Percentiles rank a stretch among this genome's conserved stretches.
Evolutionary conservation across 2,888 invertebrate genomes (phyloP).

Genomic region (Pandemis heparana): DNA sequence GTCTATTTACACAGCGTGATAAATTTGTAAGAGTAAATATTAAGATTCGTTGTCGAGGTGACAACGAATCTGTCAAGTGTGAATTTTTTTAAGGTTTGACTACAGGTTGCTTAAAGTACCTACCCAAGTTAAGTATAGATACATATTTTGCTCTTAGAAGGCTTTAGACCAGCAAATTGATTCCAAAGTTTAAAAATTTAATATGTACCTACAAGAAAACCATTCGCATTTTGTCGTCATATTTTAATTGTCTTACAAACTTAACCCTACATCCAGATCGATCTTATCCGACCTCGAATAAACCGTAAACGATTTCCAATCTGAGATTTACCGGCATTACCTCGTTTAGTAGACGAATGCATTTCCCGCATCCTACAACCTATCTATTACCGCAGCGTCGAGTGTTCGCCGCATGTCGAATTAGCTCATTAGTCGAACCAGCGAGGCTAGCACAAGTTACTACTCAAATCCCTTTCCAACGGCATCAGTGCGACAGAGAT

Average conservation of each 20-base stretch:
- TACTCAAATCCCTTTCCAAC: background rate
- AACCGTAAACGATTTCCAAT: slow-evolving; percentile 20
- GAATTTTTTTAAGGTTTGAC: too few relatives aligned
- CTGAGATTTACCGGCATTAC: slow-evolving; percentile 10
- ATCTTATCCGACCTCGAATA: slow-evolving; percentile 11
- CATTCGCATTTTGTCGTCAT: too few relatives aligned
- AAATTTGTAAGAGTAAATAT: too few relatives aligned
- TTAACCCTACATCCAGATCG: background rate
- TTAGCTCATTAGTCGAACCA: slow-evolving; percentile 69
- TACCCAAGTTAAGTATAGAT: too few relatives aligned
- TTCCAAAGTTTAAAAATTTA: too few relatives aligned
- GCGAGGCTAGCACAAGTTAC: slow-evolving; percentile 45
- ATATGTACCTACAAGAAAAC: too few relatives aligned
- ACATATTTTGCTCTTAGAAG: too few relatives aligned
- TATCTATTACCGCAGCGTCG: slow-evolving; percentile 22
- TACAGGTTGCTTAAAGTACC: too few relatives aligned
- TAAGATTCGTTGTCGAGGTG: background rate
- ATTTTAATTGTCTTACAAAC: slow-evolving; percentile 1
- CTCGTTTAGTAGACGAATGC: slow-evolving; percentile 46
- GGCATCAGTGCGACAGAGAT: background rate
- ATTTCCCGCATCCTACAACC: slow-evolving; percentile 56
- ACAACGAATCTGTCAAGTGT: too few relatives aligned
- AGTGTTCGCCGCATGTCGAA: slow-evolving; percentile 63
- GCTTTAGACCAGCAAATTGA: too few relatives aligned
- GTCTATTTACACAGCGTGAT: slow-evolving; percentile 14